A percentile compares a stretch with the other conserved stretches of the same genome.
Evolutionary conservation across 2,888 invertebrate species (phyloP).

Genomic region (Dascillus cervinus): DNA sequence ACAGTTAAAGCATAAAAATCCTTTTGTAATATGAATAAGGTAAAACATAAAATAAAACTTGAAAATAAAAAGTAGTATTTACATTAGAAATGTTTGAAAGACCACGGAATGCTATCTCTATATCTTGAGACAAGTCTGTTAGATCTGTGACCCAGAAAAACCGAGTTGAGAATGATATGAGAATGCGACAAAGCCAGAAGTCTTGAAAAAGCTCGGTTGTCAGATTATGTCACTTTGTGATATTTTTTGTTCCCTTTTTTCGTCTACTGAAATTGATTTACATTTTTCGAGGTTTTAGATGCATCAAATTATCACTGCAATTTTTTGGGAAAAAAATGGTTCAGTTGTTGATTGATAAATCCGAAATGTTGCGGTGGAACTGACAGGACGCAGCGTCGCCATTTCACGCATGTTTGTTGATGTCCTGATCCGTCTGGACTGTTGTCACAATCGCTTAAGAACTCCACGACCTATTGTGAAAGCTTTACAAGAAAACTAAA

Average conservation of each 20-base stretch:
- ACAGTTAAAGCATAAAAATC: too few species aligned
- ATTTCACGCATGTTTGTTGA: slow-evolving; percentile 30
- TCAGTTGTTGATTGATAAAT: slow-evolving; percentile 9
- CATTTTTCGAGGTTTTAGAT: too few species aligned
- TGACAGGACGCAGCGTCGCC: slow-evolving; percentile 17
- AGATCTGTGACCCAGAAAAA: slow-evolving; percentile 27
- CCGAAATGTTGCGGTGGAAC: slow-evolving; percentile 8
- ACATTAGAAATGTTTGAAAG: slow-evolving; percentile 25
- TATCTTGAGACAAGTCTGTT: slow-evolving; percentile 24
- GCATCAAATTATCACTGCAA: too few species aligned
- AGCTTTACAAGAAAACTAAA: too few species aligned
- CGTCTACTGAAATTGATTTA: too few species aligned
- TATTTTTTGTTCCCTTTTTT: too few species aligned
- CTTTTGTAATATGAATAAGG: too few species aligned
- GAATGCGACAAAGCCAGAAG: slow-evolving; percentile 14
- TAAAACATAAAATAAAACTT: slow-evolving; percentile 11
- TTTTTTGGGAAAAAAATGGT: not conserved
- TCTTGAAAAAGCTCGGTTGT: slow-evolving; percentile 10
- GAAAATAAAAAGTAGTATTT: slow-evolving; percentile 26
- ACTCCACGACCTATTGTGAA: too few species aligned
- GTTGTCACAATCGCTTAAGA: slow-evolving; percentile 27
- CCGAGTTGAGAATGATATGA: slow-evolving; percentile 17
- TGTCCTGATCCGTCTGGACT: slow-evolving; percentile 27
- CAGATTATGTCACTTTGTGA: slow-evolving; percentile 10
- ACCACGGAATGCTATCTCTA: slow-evolving; percentile 22